Conservation (phyloP, 2,888 invertebrate genomes). For the Petrolisthes cinctipes region DNA sequence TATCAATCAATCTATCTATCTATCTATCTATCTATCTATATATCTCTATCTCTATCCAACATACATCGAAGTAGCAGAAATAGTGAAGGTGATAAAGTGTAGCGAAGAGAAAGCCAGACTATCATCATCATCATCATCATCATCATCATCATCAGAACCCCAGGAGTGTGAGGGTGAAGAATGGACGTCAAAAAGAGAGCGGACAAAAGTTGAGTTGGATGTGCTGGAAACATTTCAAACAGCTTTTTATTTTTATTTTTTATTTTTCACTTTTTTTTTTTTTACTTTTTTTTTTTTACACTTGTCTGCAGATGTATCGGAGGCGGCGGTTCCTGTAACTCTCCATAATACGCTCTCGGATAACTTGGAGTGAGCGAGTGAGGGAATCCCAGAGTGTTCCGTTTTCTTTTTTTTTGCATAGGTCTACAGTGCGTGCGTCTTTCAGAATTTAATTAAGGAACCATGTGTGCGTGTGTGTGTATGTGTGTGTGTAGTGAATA, state of each 20-base stretch:
- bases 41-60: too few species aligned
- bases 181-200: too few species aligned
- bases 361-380: not conserved
- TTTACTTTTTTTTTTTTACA: not conserved
- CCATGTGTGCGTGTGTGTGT: not conserved
- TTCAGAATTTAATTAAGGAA: too few species aligned
- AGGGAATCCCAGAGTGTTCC: not conserved
- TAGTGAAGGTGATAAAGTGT: too few species aligned
- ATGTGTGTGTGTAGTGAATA: not conserved
- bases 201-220: too few species aligned
- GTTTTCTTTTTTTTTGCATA: not conserved
- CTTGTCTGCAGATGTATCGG: not conserved
- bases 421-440: not conserved
- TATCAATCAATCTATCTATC: not conserved
- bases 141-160: too few species aligned
- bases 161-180: too few species aligned
- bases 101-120: too few species aligned
- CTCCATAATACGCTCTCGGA: not conserved
- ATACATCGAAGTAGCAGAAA: too few species aligned
- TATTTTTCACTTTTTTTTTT: not conserved
- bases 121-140: too few species aligned
- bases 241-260: not conserved
- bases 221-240: too few species aligned
- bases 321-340: not conserved
- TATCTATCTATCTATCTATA: too few species aligned